phyloP scores from a whole-genome alignment of 2,888 invertebrate genomes.

The Sarcophaga rosellei region DNA sequence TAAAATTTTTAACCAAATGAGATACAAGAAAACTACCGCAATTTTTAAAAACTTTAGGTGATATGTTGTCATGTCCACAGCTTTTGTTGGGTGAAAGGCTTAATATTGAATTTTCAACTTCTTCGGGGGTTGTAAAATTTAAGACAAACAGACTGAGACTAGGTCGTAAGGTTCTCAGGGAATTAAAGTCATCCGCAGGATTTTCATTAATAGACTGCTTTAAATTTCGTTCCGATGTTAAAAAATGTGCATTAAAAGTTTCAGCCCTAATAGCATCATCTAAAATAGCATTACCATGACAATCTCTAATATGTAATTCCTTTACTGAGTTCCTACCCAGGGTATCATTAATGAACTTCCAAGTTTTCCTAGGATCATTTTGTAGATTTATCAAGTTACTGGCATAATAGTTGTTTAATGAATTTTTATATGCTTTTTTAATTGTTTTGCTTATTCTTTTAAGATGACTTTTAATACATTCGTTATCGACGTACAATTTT shows the following conservation, averaged over 20 bases:
- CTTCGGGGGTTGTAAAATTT: no score
- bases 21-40: background rate
- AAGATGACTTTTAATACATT: background rate
- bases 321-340: background rate
- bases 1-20: background rate
- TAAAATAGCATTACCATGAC: background rate
- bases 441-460: slow-evolving; percentile 21
- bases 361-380: slow-evolving; percentile 1
- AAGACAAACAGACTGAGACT: background rate
- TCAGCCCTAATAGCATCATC: background rate
- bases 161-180: background rate
- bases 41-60: background rate
- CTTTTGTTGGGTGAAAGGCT: background rate
- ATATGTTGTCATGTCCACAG: no score
- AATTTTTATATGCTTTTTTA: slow-evolving; percentile 4
- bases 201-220: background rate
- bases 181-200: background rate
- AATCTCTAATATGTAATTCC: background rate
- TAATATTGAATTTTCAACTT: no score
- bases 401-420: background rate
- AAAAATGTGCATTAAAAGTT: background rate
- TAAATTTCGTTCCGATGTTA: background rate
- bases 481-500: background rate
- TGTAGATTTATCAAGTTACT: background rate
- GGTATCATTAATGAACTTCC: background rate